Evolutionary conservation across 1,140 invertebrate species (phyloP).

Genomic region (Gryon sp.): DNA sequence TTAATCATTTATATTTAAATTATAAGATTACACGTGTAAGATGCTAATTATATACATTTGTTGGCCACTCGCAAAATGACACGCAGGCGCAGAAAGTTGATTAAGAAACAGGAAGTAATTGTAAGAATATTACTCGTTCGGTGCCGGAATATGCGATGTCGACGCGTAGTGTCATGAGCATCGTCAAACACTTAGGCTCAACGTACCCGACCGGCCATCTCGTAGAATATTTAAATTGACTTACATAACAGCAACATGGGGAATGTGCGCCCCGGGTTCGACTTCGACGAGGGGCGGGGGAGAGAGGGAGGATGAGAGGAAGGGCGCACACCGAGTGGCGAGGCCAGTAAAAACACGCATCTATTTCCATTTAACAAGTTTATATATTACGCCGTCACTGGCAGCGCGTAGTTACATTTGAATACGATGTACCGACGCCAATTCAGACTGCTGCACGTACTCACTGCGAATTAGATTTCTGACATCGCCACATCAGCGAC

Average conservation of each 20-base stretch:
- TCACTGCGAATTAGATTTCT: slow-evolving; percentile 69
- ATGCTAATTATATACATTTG: slow-evolving; percentile 59
- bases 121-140: slow-evolving; percentile 48
- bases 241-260: slow-evolving; percentile 71
- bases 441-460: slow-evolving; percentile 68
- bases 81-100: slow-evolving; percentile 55
- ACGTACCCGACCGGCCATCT: slow-evolving; percentile 68
- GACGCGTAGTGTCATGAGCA: slow-evolving; percentile 51
- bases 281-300: slow-evolving; percentile 66
- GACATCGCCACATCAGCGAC: slow-evolving; percentile 46
- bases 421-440: slow-evolving; percentile 77
- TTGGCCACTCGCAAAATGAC: slow-evolving; percentile 51
- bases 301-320: too few relatives aligned
- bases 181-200: slow-evolving; percentile 56
- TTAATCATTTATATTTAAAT: slow-evolving; percentile 60
- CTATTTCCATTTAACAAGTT: slow-evolving; percentile 80
- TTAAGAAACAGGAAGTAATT: slow-evolving; percentile 58
- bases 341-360: slow-evolving; percentile 78
- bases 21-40: slow-evolving; percentile 52
- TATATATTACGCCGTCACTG: slow-evolving; percentile 78
- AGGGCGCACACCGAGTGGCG: slow-evolving; percentile 65
- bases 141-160: slow-evolving; percentile 44
- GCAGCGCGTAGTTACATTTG: slow-evolving; percentile 79
- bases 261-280: slow-evolving; percentile 61
- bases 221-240: slow-evolving; percentile 76